Conservation (phyloP, 2,113 vertebrate genomes). For the Suricata suricatta region DNA sequence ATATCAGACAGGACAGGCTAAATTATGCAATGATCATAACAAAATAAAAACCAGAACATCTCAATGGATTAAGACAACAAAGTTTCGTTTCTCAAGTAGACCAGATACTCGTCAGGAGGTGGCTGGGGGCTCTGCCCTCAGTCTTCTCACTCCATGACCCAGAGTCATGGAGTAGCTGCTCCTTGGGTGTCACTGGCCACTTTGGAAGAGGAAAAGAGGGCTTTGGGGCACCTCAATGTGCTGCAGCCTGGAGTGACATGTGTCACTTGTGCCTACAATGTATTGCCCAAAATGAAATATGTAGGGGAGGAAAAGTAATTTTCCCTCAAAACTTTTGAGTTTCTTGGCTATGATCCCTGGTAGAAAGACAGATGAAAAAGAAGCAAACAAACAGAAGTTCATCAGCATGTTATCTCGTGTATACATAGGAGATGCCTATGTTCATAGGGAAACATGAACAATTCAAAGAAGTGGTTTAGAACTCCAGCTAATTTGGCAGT, state of each 20-base stretch:
- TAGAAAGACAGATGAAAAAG: neutral
- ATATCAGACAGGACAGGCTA: neutral
- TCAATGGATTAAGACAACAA: neutral
- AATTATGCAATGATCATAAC: neutral
- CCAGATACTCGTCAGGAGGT: neutral
- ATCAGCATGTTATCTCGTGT: neutral
- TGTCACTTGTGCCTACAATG: neutral
- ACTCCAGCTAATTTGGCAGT: neutral
- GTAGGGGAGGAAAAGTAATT: neutral
- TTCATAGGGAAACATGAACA: neutral
- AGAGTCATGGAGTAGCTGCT: neutral
- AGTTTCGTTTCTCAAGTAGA: neutral
- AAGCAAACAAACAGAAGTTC: neutral
- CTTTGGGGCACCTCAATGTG: neutral
- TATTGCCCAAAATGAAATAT: neutral
- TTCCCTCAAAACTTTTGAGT: neutral
- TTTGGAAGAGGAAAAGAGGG: neutral
- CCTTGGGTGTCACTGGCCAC: no score
- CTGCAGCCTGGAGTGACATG: neutral
- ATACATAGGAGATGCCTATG: neutral
- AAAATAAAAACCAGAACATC: neutral
- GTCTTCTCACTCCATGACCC: neutral
- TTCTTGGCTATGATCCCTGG: neutral
- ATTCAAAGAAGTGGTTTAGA: neutral
- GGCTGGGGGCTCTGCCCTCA: accelerated